Evolutionary conservation across 1,140 invertebrate genomes (phyloP).

Genomic region (Venustaconcha ellipsiformis): DNA sequence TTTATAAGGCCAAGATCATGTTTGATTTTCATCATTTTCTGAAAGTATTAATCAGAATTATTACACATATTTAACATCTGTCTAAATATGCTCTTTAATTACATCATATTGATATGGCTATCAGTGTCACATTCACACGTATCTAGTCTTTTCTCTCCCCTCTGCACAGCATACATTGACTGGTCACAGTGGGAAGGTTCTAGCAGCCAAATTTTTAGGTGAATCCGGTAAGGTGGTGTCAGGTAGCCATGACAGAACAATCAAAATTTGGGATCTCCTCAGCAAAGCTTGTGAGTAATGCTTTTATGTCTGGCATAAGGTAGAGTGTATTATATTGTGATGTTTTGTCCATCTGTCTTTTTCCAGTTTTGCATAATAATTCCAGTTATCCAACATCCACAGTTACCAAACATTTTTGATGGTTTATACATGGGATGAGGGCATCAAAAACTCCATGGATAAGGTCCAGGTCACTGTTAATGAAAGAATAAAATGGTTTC

Average conservation of each 20-base stretch:
- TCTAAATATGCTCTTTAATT: no score
- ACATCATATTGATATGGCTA: no score
- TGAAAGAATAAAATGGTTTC: no score
- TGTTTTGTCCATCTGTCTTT: background rate
- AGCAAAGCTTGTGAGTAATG: slow-evolving; percentile 87
- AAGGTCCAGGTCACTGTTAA: no score
- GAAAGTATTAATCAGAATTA: no score
- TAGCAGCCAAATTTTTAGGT: slow-evolving; percentile 67
- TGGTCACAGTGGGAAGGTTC: slow-evolving; percentile 92
- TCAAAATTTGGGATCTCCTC: slow-evolving; percentile 97
- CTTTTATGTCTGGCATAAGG: background rate
- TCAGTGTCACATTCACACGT: background rate
- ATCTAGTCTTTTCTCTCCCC: slow-evolving; percentile 64
- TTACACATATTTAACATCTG: no score
- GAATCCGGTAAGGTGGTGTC: slow-evolving; percentile 73
- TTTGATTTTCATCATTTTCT: no score
- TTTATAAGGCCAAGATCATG: no score
- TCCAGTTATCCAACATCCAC: background rate
- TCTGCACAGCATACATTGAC: slow-evolving; percentile 90
- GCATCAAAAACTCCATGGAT: no score
- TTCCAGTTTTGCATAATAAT: background rate
- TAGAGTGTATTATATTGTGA: background rate
- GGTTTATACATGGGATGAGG: no score
- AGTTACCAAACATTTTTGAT: no score
- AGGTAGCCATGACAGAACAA: slow-evolving; percentile 93